phyloP scores from a whole-genome alignment of 2,888 invertebrate species.

The Toxonevra muliebris region DNA sequence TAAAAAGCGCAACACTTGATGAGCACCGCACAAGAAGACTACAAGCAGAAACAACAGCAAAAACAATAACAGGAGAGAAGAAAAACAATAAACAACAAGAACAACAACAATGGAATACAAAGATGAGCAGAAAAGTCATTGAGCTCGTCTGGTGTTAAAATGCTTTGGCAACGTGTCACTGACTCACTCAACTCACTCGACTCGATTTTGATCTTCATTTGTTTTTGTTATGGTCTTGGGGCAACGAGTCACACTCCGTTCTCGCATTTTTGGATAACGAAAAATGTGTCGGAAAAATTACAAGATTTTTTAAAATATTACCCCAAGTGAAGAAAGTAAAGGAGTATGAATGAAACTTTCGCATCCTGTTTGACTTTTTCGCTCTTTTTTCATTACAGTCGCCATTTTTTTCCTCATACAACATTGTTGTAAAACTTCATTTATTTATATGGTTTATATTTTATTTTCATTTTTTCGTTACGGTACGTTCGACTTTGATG shows the following conservation, averaged over 20 bases:
- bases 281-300: too few species aligned
- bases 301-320: too few species aligned
- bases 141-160: constrained; percentile 25
- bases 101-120: constrained; percentile 8
- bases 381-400: not conserved
- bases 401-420: constrained; percentile 5
- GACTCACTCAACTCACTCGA: not conserved
- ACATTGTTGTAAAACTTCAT: constrained; percentile 29
- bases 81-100: constrained; percentile 5
- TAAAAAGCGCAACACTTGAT: constrained; percentile 38
- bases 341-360: too few species aligned
- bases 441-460: not conserved
- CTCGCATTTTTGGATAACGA: too few species aligned
- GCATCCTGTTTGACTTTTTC: too few species aligned
- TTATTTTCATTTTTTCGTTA: not conserved
- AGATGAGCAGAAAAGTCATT: constrained; percentile 24
- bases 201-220: not conserved
- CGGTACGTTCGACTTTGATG: constrained; percentile 21
- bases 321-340: too few species aligned
- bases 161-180: constrained; percentile 27
- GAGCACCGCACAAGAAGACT: constrained; percentile 25
- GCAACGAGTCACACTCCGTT: too few species aligned
- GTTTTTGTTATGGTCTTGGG: too few species aligned
- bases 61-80: constrained; percentile 7
- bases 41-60: constrained; percentile 14